These are phyloP conservation scores for Thymelicus sylvestris DNA, from an alignment of 2,888 invertebrate genomes.

Conservation along the genomic window DNA sequence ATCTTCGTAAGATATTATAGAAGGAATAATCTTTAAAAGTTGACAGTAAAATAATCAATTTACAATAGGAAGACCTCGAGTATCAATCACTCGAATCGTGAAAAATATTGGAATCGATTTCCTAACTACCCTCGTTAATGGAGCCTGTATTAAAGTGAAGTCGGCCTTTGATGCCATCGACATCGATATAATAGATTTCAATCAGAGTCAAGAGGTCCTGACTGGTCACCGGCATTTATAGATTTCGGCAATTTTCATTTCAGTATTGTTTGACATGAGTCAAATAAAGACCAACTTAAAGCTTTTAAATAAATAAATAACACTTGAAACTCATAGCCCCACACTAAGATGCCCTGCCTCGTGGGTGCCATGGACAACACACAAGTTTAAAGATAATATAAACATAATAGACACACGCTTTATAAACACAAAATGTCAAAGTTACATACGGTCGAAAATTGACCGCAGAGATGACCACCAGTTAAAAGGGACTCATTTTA, in stretches of 20 bases:
- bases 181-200: conserved; percentile 38
- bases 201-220: conserved; percentile 35
- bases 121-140: conserved; percentile 16
- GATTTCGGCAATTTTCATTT: conserved; percentile 22
- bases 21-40: too few relatives aligned
- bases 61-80: neutral
- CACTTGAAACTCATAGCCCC: too few relatives aligned
- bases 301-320: neutral
- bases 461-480: too few relatives aligned
- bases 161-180: conserved; percentile 22
- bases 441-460: too few relatives aligned
- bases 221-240: neutral
- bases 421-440: too few relatives aligned
- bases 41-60: too few relatives aligned
- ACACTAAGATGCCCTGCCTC: too few relatives aligned
- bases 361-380: too few relatives aligned
- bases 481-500: too few relatives aligned
- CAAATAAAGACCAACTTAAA: conserved; percentile 2
- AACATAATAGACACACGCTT: too few relatives aligned
- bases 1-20: too few relatives aligned
- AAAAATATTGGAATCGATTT: conserved; percentile 28
- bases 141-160: conserved; percentile 26
- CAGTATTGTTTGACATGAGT: conserved; percentile 21
- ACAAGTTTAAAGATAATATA: too few relatives aligned
- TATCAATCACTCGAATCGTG: conserved; percentile 26